phyloP scores from a whole-genome alignment of 2,888 invertebrate species.

The Dicranocentrus wangi region DNA sequence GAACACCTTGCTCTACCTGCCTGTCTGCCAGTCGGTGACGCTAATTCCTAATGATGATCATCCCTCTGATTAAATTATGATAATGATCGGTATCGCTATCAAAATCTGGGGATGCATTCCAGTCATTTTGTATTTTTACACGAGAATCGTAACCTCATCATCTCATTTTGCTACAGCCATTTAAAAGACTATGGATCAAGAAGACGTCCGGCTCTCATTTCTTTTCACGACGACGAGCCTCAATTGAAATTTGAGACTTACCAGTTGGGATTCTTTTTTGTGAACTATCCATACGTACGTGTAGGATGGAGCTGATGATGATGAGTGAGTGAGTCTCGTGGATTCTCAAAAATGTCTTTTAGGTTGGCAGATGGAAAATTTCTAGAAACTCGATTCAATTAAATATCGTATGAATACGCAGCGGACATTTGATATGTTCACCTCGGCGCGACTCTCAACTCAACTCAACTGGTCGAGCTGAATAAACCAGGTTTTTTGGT shows the following conservation, averaged over 20 bases:
- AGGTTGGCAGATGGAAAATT: slow-evolving; percentile 7
- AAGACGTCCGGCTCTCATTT: slow-evolving; percentile 4
- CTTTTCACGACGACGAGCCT: neutral
- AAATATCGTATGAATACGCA: too few species aligned
- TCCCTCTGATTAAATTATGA: slow-evolving; percentile 36
- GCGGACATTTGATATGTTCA: slow-evolving; percentile 57
- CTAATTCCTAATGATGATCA: slow-evolving; percentile 20
- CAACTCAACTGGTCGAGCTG: slow-evolving; percentile 35
- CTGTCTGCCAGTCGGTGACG: slow-evolving; percentile 1
- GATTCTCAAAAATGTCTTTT: slow-evolving; percentile 11
- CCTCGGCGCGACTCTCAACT: slow-evolving; percentile 40
- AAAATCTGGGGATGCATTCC: slow-evolving; percentile 23
- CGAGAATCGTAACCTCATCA: too few species aligned
- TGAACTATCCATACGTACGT: neutral
- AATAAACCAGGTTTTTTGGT: slow-evolving; percentile 41
- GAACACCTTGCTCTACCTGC: too few species aligned
- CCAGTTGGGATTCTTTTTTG: neutral
- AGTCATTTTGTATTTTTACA: neutral
- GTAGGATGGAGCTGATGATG: too few species aligned
- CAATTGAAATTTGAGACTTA: slow-evolving; percentile 49
- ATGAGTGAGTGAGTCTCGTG: too few species aligned
- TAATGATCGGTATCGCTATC: slow-evolving; percentile 46
- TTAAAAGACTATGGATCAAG: too few species aligned
- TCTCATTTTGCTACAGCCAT: too few species aligned
- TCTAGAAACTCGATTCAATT: slow-evolving; percentile 59